Evolutionary conservation across 2,888 invertebrate species (phyloP), one percentile per base, ranked within the genome.

Genomic region (Hirtodrosophila alboralis): DNA sequence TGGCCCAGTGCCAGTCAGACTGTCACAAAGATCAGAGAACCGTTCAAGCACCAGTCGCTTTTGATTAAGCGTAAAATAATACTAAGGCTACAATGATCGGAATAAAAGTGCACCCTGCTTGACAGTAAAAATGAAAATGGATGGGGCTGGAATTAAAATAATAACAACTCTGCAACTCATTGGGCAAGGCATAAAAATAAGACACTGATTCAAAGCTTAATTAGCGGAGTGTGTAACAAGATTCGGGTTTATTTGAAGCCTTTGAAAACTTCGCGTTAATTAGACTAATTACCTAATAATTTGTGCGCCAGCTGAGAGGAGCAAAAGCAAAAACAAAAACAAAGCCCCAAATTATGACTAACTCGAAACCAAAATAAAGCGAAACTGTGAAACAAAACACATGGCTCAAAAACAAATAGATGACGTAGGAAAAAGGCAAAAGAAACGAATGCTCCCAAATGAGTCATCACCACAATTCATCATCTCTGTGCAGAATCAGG

Each of bases 401-500:
- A 30, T 36, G 27, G 21, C 30, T 18, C 18, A 59, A 43, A 40
- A 37, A 40, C 23, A 40, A 37, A 44, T 9, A 27, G 18, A 48
- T 51, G 23, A 48, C 16, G 36, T 13, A 47, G 28, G 28, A 40
- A 51, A 64, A 48, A 53, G 16, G 16, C 16, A 45, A n/a, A 56
- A 41, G 10, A 37, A 56, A 54, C 60, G 36, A 58, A 65, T 37
- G 34, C 56, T 84, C 72, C 86, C 84, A 60, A 64, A 73, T 61
- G 86, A 75, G 73, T 79, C 78, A 79, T 81, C 84, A 69, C 54
- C 63, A 56, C 73, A 84, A 84, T 87, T 86, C 76, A 85, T 85
- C 81, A 87, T 81, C 73, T 70, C 34, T n/a, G 49, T 26, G 41
- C 44, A 23, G 23, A 23, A 8, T 3, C 8, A 18, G 8, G 10